Evolutionary conservation across 2,113 vertebrate species (phyloP), one percentile per base, ranked within the genome.

Genomic region (Poicephalus gulielmi): DNA sequence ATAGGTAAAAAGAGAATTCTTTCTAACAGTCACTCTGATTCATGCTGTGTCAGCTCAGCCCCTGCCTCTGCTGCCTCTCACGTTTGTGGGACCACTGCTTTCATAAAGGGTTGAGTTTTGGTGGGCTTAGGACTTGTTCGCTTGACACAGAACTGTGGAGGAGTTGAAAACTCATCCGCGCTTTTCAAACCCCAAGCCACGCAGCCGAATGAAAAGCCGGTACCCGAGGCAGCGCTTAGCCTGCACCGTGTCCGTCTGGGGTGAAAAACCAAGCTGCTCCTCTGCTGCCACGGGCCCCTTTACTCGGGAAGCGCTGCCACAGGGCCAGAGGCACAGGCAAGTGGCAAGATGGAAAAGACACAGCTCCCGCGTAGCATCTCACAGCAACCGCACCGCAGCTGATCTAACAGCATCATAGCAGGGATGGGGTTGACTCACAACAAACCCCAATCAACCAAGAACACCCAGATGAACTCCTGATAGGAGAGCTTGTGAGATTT

Each of bases 51-150:
- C 83, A 57, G 70, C 39, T 77, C 80, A 60, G 53, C 5, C 30
- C 17, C 52, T 7, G 1, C 52, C 2, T 27, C 9, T 15, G 50
- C 50, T 52, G 88, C 82, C 67, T 70, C 55, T 41, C 70, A 6
- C 11, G n/a, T 13, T 6, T 11, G 2, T 20, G 59, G 91, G 70
- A 22, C 73, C 77, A 25, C 77, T 9, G 77, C 92, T 94, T 89
- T 94, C 63, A 0, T 53, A 17, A 93, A 95, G 86, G 12, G 82
- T 11, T n/a, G 69, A 75, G 93, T 96, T 96, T 96, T 87, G 0
- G 96, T 96, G 95, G 95, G 94, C 95, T 94, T 79, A 97, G 73
- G 60, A 86, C 86, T 79, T 6, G 25, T 88, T 93, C 23, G 0
- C 79, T 83, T 91, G 76, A 49, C 46, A 22, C 0, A 46, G 67